These are phyloP conservation scores for Epinotia bilunana DNA, from an alignment of 2,888 invertebrate species.

Conservation along the genomic window DNA sequence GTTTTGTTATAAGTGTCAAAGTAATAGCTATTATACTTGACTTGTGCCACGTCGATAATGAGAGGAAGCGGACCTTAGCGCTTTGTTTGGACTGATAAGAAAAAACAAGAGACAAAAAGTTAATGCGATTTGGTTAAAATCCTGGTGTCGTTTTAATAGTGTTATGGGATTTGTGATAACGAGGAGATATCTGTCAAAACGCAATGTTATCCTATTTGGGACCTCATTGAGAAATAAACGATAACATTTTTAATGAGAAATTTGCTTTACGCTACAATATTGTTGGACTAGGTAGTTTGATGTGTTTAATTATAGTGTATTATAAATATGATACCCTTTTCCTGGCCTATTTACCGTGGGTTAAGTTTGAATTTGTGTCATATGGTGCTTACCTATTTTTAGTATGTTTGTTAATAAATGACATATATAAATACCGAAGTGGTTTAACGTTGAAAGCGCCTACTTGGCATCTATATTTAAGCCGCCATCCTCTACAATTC, in stretches of 20 bases:
- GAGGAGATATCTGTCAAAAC: constrained; percentile 11
- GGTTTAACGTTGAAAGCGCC: not conserved
- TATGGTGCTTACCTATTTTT: not conserved
- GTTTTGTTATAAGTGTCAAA: constrained; percentile 63
- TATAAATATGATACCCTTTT: not conserved
- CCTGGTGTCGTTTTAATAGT: constrained; percentile 41
- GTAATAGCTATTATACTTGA: constrained; percentile 62
- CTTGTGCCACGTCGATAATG: constrained; percentile 51
- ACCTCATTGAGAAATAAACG: not conserved
- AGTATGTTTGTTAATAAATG: too few species aligned
- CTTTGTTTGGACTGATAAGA: constrained; percentile 57
- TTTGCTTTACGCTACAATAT: not conserved
- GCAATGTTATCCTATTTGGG: constrained; percentile 32
- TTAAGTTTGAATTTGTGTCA: not conserved
- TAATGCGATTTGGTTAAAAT: constrained; percentile 41
- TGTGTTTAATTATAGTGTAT: not conserved
- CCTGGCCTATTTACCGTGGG: not conserved
- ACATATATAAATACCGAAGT: too few species aligned
- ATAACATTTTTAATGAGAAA: not conserved
- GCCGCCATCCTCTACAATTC: not conserved
- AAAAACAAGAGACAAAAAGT: constrained; percentile 47
- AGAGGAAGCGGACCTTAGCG: constrained; percentile 54
- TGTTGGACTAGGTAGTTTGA: not conserved
- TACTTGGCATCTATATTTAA: not conserved
- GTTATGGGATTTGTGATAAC: constrained; percentile 35